Conservation (phyloP, 2,888 invertebrate species). For the Cephus nigrinus region DNA sequence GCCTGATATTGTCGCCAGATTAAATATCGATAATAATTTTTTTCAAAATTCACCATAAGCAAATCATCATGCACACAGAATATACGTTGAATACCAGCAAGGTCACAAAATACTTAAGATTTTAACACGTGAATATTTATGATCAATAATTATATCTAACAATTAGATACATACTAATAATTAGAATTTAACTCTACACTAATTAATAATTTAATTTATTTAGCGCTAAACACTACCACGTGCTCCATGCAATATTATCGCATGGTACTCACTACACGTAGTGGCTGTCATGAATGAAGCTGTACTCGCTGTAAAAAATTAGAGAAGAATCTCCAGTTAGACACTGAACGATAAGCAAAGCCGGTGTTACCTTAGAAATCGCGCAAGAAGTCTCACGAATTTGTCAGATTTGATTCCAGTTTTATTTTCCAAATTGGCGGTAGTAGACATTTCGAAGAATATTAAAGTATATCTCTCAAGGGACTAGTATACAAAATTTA, state of each 20-base stretch:
- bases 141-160: background rate
- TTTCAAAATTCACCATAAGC: background rate
- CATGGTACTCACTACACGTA: conserved; percentile 65
- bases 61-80: background rate
- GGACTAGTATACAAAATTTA: background rate
- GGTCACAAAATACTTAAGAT: background rate
- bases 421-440: background rate
- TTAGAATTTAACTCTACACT: background rate
- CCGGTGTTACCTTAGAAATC: conserved; percentile 41
- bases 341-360: background rate
- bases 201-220: background rate
- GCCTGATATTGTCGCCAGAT: background rate
- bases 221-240: background rate
- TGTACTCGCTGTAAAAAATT: conserved; percentile 60
- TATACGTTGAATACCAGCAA: background rate
- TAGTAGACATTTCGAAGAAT: background rate
- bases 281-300: conserved; percentile 66
- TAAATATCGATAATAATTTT: background rate
- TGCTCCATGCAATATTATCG: conserved; percentile 23
- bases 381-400: conserved; percentile 34
- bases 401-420: conserved; percentile 14
- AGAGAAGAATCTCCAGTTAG: conserved; percentile 18
- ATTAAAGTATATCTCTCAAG: background rate
- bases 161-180: background rate
- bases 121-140: background rate